Percentiles rank a stretch among this genome's conserved stretches.
These are phyloP conservation scores for Dryadula phaetusa DNA, from an alignment of 2,888 invertebrate species.

Conservation along the genomic window DNA sequence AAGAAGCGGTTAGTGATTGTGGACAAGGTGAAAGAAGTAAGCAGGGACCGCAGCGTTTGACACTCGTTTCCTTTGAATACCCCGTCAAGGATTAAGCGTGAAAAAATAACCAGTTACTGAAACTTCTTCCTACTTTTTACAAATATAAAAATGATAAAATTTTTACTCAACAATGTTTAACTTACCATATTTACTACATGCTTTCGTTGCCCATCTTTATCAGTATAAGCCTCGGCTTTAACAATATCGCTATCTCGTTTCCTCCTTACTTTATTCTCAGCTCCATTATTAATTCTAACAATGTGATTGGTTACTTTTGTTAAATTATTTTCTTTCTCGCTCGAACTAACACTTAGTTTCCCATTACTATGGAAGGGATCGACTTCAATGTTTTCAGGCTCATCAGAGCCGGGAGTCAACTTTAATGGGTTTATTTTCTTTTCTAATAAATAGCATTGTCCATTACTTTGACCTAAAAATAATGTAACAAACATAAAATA, in stretches of 20 bases:
- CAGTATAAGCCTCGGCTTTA: conserved; percentile 87
- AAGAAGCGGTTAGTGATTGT: too few species aligned
- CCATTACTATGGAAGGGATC: conserved; percentile 68
- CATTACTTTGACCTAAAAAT: conserved; percentile 82
- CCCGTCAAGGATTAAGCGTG: too few species aligned
- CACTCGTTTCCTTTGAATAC: too few species aligned
- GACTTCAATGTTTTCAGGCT: conserved; percentile 80
- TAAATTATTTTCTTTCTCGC: conserved; percentile 65
- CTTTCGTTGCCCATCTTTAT: conserved; percentile 87
- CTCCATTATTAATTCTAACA: conserved; percentile 60
- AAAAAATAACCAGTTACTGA: too few species aligned
- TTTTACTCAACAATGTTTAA: neutral
- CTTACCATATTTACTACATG: conserved; percentile 91
- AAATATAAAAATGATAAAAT: too few species aligned
- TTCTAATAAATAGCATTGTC: conserved; percentile 86
- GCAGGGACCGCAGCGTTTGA: too few species aligned
- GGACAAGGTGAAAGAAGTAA: too few species aligned
- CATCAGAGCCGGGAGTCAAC: conserved; percentile 70
- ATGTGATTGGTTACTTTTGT: conserved; percentile 55
- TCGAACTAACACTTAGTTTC: conserved; percentile 69
- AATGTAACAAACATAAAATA: neutral
- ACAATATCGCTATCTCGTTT: conserved; percentile 88
- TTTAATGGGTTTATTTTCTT: conserved; percentile 88
- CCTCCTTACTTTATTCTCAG: conserved; percentile 79
- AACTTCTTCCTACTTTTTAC: too few species aligned